Base-by-base conservation (phyloP, 1,140 invertebrate species). In the Tetramorium simillimum region DNA sequence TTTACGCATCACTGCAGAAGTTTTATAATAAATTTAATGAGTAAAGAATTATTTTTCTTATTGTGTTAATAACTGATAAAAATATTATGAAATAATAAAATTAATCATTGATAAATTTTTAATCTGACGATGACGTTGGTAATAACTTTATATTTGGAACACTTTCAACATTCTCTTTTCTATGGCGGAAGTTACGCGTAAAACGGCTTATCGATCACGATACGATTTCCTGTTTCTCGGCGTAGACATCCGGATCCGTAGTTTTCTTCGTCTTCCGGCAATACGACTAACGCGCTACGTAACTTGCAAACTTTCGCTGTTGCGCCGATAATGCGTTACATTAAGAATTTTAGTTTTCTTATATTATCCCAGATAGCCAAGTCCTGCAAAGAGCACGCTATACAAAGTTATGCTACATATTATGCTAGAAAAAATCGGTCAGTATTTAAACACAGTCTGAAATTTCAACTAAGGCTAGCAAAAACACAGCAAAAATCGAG, bases 181-280 rank as follows among this genome's bases (percentile, higher is more conserved):
- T 40, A 16, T 18, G 21, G n/a, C 37, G 70, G 46, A 62, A 85
- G 69, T 33, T 60, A 70, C 76, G 78, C 65, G 69, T 53, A 43
- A 76, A 85, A 85, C 72, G 58, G 16, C 46, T 85, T 85, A 85
- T 85, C 82, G 73, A 85, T 85, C 82, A 58, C 72, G 73, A 85
- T 78, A 85, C 21, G 56, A 78, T 78, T 78, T 85, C 58, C 73
- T 76, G 58, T 46, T 85, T 78, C 73, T 10, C 37, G 72, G 12
- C 58, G 33, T 85, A 76, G 69, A 76, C 56, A 77, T 85, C 43
- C 82, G 73, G 28, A 76, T 85, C 24, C 73, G 70, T 63, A 65
- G 58, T 85, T 85, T 69, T 33, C 82, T 63, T 63, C 60, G 58
- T 85, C n/a, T 77, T 85, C 82, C 58, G 82, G 58, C 72, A 37